Percentiles rank a stretch among this genome's conserved stretches.
These are phyloP conservation scores for Hypothenemus hampei DNA, from an alignment of 1,140 invertebrate species.

Conservation along the genomic window DNA sequence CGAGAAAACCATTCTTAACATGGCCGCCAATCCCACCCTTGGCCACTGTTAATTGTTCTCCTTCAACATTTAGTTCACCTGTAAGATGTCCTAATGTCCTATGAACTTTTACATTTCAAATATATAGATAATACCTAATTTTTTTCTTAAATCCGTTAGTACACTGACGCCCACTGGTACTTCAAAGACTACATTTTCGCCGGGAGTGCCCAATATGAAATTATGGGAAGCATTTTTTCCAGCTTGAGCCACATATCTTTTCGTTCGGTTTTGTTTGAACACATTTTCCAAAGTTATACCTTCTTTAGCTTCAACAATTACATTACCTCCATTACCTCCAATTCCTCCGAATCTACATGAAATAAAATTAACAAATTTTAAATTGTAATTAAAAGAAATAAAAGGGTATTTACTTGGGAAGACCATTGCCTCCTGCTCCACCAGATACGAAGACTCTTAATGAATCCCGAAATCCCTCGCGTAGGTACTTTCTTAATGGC, in stretches of 20 bases:
- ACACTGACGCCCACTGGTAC: slow-evolving; percentile 77
- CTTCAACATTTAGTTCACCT: slow-evolving; percentile 72
- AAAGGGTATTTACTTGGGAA: slow-evolving; percentile 45
- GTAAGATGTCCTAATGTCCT: slow-evolving; percentile 33
- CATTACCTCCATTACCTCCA: slow-evolving; percentile 81
- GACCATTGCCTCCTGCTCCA: slow-evolving; percentile 63
- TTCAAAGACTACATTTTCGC: slow-evolving; percentile 62
- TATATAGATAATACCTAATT: slow-evolving; percentile 50
- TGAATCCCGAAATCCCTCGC: slow-evolving; percentile 64
- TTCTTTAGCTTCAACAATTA: slow-evolving; percentile 66
- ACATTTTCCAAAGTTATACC: slow-evolving; percentile 56
- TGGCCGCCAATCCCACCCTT: slow-evolving; percentile 73
- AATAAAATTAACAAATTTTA: neutral
- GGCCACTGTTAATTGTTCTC: slow-evolving; percentile 63
- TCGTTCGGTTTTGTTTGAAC: slow-evolving; percentile 49
- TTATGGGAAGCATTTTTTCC: slow-evolving; percentile 68
- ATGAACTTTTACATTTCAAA: slow-evolving; percentile 4
- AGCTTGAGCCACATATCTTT: slow-evolving; percentile 56
- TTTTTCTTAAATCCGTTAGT: slow-evolving; percentile 57
- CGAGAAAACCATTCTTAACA: slow-evolving; percentile 64
- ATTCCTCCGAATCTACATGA: slow-evolving; percentile 72
- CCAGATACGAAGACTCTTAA: slow-evolving; percentile 66
- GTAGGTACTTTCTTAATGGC: slow-evolving; percentile 43
- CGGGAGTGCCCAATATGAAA: slow-evolving; percentile 69
- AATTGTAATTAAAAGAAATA: too few species aligned